phyloP scores from a whole-genome alignment of 2,113 vertebrate genomes.

The Ramphastos sulfuratus region DNA sequence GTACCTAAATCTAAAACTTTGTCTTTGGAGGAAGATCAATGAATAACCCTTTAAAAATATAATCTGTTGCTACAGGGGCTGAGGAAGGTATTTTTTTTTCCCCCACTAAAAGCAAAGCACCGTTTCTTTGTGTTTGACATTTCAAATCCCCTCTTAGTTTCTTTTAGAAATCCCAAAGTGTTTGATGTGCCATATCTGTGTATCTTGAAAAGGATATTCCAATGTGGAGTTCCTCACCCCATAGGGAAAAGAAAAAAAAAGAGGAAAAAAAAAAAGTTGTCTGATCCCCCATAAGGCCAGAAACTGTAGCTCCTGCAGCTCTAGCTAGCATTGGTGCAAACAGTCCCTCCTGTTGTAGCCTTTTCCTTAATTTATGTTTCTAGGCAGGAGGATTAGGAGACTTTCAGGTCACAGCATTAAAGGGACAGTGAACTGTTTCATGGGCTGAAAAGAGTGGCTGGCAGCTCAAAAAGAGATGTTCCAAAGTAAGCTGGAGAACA shows the following conservation, averaged over 20 bases:
- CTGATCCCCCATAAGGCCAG: background rate
- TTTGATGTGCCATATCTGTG: conserved; percentile 44
- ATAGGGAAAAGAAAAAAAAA: background rate
- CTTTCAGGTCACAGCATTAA: background rate
- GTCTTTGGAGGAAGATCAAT: conserved; percentile 38
- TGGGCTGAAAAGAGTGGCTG: background rate
- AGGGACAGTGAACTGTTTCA: background rate
- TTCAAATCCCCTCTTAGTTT: conserved; percentile 50
- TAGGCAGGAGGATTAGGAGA: background rate
- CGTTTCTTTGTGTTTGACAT: conserved; percentile 55
- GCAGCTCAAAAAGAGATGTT: background rate
- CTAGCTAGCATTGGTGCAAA: background rate
- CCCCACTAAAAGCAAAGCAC: conserved; percentile 23
- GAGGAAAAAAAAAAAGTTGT: background rate
- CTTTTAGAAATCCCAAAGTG: background rate
- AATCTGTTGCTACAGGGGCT: conserved; percentile 42
- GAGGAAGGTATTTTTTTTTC: background rate
- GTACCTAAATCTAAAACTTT: background rate
- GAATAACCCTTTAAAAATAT: conserved; percentile 43
- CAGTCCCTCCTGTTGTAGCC: background rate
- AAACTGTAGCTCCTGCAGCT: background rate
- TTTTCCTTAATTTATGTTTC: background rate
- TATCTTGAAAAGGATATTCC: conserved; percentile 36
- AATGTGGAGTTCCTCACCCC: conserved; percentile 3
- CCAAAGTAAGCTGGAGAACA: background rate